Evolutionary conservation across 2,113 vertebrate genomes (phyloP).

Genomic region (Gavialis gangeticus): DNA sequence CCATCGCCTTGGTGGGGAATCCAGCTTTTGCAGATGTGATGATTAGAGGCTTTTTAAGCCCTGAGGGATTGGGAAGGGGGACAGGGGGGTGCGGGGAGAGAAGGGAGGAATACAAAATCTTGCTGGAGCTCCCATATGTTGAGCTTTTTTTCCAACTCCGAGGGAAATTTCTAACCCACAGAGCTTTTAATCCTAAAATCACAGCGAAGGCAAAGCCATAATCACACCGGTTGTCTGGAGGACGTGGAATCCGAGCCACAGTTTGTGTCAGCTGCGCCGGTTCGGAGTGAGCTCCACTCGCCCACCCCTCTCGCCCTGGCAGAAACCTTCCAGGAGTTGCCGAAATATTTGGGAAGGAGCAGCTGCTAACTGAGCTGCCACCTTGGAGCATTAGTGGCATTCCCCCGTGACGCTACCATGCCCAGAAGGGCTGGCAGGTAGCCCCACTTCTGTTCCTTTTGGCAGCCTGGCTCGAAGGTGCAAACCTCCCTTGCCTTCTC

Average conservation of each 20-base stretch:
- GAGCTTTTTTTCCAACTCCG: background rate
- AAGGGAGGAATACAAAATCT: background rate
- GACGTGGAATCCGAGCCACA: conserved; percentile 47
- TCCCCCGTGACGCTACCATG: background rate
- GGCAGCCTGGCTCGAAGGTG: background rate
- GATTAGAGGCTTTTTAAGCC: conserved; percentile 64
- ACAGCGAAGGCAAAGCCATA: conserved; percentile 63
- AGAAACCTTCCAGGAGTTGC: background rate
- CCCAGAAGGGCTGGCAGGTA: background rate
- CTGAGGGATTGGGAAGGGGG: background rate
- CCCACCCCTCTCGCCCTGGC: background rate
- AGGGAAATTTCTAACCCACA: conserved; percentile 63
- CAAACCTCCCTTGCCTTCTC: background rate
- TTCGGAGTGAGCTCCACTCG: background rate
- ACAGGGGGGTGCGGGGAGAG: background rate
- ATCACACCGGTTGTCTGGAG: conserved; percentile 31
- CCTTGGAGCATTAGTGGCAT: background rate
- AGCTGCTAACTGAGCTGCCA: background rate
- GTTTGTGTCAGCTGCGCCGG: background rate
- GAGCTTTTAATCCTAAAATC: conserved; percentile 79
- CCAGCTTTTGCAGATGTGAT: conserved; percentile 42
- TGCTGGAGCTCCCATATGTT: conserved; percentile 24
- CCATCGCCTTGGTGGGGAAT: conserved; percentile 52
- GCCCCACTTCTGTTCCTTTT: accelerated
- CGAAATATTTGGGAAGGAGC: background rate